These are phyloP conservation scores for Cathartes aura DNA, from an alignment of 2,113 vertebrate genomes.

Conservation along the genomic window DNA sequence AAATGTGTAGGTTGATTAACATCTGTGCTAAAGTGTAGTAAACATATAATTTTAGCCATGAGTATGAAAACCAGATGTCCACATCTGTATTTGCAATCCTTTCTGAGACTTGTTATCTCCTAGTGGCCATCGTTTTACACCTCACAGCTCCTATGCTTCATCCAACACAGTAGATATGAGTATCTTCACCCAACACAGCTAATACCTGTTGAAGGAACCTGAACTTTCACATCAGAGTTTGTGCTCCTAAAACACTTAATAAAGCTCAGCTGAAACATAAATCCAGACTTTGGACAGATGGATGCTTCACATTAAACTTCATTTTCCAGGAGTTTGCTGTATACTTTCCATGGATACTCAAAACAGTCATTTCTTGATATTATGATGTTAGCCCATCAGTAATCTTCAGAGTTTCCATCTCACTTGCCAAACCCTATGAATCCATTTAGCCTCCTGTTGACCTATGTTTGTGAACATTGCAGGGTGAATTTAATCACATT, in stretches of 20 bases:
- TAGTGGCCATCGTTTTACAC: not conserved
- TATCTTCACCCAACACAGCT: not conserved
- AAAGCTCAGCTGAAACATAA: constrained; percentile 2
- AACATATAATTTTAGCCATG: not conserved
- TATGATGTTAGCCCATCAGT: constrained; percentile 23
- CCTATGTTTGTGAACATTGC: constrained; percentile 43
- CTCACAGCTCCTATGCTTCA: not conserved
- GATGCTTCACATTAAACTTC: not conserved
- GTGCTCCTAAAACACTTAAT: not conserved
- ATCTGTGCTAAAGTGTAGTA: not conserved
- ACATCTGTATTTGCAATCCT: not conserved
- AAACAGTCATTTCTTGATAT: constrained; percentile 48
- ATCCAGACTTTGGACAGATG: constrained; percentile 9
- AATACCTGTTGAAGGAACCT: not conserved
- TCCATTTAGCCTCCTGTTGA: constrained; percentile 54
- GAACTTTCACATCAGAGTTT: not conserved
- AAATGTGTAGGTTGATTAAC: not conserved
- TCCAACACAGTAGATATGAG: not conserved
- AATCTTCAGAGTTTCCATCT: constrained; percentile 54
- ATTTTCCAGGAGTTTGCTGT: constrained; percentile 40
- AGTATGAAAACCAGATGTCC: not conserved
- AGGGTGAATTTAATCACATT: constrained; percentile 35
- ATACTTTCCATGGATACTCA: constrained; percentile 52
- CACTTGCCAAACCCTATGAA: constrained; percentile 47
- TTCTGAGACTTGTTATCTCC: not conserved